Conservation (phyloP, 2,113 vertebrate species). For the Oncorhynchus mykiss region DNA sequence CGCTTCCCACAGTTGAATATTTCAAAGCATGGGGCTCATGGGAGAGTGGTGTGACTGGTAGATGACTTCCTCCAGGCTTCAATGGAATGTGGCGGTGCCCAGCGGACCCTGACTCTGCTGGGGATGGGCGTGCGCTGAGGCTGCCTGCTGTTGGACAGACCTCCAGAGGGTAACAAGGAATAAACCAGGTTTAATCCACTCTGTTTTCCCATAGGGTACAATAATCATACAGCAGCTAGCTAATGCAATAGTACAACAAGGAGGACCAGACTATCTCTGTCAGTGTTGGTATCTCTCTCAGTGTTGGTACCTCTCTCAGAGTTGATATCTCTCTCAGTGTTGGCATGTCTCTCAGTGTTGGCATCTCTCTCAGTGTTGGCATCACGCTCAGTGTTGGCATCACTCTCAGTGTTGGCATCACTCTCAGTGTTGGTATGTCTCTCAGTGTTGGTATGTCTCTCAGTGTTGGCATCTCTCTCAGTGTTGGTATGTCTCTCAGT, state of each 20-base stretch:
- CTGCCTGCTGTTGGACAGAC: not conserved
- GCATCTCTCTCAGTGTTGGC: not conserved
- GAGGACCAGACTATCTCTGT: too few relatives aligned
- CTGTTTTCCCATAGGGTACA: not conserved
- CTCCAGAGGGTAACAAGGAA: not conserved
- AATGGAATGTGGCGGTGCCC: constrained; percentile 14
- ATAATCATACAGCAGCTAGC: not conserved
- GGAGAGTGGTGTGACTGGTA: constrained; percentile 34
- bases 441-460: too few relatives aligned
- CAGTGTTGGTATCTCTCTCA: not conserved
- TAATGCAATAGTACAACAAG: not conserved
- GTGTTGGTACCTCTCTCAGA: not conserved
- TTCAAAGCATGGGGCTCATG: constrained; percentile 42
- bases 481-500: too few relatives aligned
- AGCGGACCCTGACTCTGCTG: constrained; percentile 10
- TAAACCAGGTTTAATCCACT: not conserved
- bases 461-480: too few relatives aligned
- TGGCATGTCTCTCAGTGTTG: constrained; percentile 2
- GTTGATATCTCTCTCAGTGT: not conserved
- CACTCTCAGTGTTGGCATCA: not conserved
- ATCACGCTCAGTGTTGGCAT: not conserved
- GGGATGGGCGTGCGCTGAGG: not conserved
- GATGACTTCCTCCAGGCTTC: constrained; percentile 49
- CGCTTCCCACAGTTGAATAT: not conserved
- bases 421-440: not conserved